phyloP scores from a whole-genome alignment of 2,113 vertebrate genomes.

The Pteronura brasiliensis region DNA sequence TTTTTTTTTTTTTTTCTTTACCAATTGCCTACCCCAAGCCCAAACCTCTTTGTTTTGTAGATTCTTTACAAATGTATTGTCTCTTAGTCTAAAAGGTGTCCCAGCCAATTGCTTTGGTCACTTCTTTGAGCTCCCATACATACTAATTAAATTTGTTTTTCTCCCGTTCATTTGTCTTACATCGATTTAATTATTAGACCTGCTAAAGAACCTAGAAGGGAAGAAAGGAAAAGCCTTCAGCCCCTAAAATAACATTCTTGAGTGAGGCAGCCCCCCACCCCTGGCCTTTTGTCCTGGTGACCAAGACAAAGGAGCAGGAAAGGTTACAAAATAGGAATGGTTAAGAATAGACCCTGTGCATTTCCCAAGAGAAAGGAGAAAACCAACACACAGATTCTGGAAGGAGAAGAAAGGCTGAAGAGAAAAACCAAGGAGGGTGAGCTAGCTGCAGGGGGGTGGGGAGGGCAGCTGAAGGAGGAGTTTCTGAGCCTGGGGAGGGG shows the following conservation, averaged over 20 bases:
- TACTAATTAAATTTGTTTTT: background rate
- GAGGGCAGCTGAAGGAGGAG: background rate
- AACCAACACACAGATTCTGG: background rate
- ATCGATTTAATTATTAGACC: background rate
- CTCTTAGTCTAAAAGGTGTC: background rate
- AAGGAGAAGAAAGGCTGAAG: background rate
- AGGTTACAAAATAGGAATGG: background rate
- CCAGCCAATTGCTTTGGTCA: background rate
- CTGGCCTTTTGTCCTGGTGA: no score
- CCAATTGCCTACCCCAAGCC: background rate
- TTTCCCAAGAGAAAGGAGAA: background rate
- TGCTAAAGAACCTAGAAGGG: background rate
- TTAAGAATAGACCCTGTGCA: rapidly evolving
- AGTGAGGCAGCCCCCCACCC: rapidly evolving
- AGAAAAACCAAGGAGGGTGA: rapidly evolving
- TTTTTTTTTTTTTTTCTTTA: background rate
- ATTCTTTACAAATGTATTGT: background rate
- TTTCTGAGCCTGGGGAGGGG: background rate
- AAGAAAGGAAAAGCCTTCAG: background rate
- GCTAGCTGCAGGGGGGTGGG: no score
- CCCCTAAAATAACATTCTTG: background rate
- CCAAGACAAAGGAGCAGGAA: background rate
- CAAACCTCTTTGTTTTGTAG: background rate
- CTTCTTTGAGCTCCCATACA: background rate
- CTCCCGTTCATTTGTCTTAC: background rate